phyloP scores from a whole-genome alignment of 2,113 vertebrate species.

The Paradisaea rubra region DNA sequence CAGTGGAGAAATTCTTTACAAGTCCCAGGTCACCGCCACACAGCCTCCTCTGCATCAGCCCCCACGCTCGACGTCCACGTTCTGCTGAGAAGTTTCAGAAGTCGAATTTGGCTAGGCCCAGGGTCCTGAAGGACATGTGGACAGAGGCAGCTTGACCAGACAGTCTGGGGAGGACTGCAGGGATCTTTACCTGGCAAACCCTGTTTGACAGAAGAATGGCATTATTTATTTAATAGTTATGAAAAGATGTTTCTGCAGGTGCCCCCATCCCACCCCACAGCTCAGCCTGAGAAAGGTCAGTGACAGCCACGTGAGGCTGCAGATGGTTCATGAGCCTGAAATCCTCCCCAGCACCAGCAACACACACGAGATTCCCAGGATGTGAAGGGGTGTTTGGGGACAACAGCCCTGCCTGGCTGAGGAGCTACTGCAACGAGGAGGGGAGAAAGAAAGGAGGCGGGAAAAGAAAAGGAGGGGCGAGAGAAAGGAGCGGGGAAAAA shows the following conservation, averaged over 20 bases:
- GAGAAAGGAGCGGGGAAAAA: neutral
- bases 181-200: neutral
- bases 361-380: rapidly evolving
- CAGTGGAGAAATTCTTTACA: rapidly evolving
- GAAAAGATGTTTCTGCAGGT: neutral
- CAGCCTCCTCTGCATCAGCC: neutral
- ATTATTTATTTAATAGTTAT: rapidly evolving
- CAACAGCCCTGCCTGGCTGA: neutral
- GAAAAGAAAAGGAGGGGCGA: too few species aligned
- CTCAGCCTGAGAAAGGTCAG: neutral
- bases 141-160: neutral
- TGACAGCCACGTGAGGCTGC: neutral
- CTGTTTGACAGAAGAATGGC: rapidly evolving
- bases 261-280: rapidly evolving
- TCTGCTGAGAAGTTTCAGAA: neutral
- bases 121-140: neutral
- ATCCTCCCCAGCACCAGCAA: too few species aligned
- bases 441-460: neutral
- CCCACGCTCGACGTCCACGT: rapidly evolving
- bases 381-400: neutral
- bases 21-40: neutral
- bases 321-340: neutral
- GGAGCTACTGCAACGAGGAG: neutral
- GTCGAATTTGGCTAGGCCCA: too few species aligned
- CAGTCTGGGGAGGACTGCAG: neutral